Percentiles rank a stretch among this genome's conserved stretches.
Conservation (phyloP, 2,113 vertebrate genomes). For the Antigone vipio region DNA sequence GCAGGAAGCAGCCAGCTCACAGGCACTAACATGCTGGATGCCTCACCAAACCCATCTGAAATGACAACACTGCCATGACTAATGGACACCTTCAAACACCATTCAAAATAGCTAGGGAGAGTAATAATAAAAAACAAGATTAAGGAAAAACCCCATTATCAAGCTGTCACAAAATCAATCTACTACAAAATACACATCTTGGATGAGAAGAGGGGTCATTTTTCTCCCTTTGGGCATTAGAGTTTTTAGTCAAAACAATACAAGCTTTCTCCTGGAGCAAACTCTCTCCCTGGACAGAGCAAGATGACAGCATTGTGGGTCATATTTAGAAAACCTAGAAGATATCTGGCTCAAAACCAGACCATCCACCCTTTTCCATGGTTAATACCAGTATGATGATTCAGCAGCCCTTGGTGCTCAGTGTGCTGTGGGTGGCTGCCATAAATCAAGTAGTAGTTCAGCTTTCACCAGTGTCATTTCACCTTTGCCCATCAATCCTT, state of each 20-base stretch:
- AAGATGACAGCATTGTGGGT: not conserved
- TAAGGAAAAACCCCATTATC: not conserved
- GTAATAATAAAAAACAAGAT: not conserved
- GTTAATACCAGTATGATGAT: not conserved
- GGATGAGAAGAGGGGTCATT: not conserved
- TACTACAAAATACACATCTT: not conserved
- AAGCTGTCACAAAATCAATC: not conserved
- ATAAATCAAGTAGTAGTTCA: not conserved
- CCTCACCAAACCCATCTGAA: not conserved
- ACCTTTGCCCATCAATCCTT: conserved; percentile 70
- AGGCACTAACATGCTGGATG: not conserved
- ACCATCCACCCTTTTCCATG: not conserved
- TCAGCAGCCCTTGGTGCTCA: not conserved
- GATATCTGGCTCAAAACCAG: not conserved
- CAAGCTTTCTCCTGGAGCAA: not conserved
- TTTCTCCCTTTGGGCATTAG: not conserved
- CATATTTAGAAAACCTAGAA: not conserved
- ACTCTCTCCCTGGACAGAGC: not conserved
- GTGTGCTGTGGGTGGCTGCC: not conserved
- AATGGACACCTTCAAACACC: not conserved
- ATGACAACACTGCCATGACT: not conserved
- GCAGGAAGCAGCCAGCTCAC: not conserved
- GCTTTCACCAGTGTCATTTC: not conserved
- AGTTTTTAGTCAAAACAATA: not conserved
- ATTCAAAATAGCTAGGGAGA: not conserved